Base-by-base conservation (phyloP, 2,888 invertebrate genomes). In the Thyatira batis region DNA sequence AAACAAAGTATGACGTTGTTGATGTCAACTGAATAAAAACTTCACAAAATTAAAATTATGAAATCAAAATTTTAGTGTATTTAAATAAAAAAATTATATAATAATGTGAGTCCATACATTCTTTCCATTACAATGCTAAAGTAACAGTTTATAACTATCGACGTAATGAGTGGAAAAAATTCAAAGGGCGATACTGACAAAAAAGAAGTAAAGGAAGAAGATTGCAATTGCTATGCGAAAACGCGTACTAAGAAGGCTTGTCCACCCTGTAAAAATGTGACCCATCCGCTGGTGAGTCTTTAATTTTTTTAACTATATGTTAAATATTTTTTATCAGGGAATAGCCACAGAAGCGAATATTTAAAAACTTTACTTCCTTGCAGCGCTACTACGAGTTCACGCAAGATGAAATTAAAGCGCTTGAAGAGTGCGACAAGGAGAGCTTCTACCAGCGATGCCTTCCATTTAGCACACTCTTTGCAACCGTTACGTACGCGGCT, bases 381-480 rank as follows among this genome's bases (percentile, higher is more conserved):
- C 71, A 91, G 91, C 87, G 91, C 13, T 91, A 89, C 74, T 95
- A 95, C 73, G 93, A 94, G 78, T 95, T 96, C 74, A 93, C 94
- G 2, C 83, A 92, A 1, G 96, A 97, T 23, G 97, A 97, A 81
- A 79, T 95, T 50, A 89, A 93, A 68, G 95, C 95, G 10, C 82
- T 97, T 51, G 93, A 93, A 70, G 95, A 97, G 81, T 97, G 97
- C 77, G 96, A 96, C 80, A 85, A 87, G 51, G 97, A 97, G 73
- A 96, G 96, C 65, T 97, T 97, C 80, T 95, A 94, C 74, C 93
- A 94, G 67, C 92, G 97, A 62, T 95, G 95, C 63, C 60, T 97
- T 39, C 97, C 97, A 0, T 72, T 95, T 45, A 94, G 95, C 54
- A 90, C 95, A 0, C 67, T 93, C 0, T 84, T 96, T 45, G 95